Conservation (phyloP, 2,113 vertebrate genomes). For the Papio anubis region DNA sequence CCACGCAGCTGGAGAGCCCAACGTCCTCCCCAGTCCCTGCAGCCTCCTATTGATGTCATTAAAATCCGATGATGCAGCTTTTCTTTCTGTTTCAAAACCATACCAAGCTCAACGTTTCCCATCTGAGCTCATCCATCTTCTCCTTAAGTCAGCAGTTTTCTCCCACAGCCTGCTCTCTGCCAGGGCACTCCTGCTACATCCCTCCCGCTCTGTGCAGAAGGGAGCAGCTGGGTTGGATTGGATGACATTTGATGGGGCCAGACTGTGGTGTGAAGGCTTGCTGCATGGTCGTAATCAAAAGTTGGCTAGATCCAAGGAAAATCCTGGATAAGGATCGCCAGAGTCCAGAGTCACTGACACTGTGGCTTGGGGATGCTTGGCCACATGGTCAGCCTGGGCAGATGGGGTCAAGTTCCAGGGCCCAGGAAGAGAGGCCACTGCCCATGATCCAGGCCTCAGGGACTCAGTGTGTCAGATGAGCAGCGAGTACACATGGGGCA, state of each 20-base stretch:
- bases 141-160: neutral
- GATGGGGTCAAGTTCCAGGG: too few species aligned
- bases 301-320: neutral
- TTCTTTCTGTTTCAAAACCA: neutral
- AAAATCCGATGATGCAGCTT: neutral
- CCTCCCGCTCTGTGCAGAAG: neutral
- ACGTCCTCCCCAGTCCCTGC: neutral
- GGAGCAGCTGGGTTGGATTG: neutral
- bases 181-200: neutral
- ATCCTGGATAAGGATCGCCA: neutral
- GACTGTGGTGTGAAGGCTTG: neutral
- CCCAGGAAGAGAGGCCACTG: neutral
- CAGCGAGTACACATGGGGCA: neutral
- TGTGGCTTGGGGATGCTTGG: neutral
- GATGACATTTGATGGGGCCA: too few species aligned
- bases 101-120: neutral
- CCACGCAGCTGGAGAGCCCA: neutral
- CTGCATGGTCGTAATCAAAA: neutral
- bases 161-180: neutral
- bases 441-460: neutral
- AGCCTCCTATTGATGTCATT: neutral
- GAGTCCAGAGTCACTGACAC: neutral
- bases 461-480: fast-evolving
- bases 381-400: neutral
- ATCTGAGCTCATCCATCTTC: neutral